Evolutionary conservation across 2,113 vertebrate genomes (phyloP), one percentile per base, ranked within the genome.

Genomic region (Psilopsiagon aurifrons): DNA sequence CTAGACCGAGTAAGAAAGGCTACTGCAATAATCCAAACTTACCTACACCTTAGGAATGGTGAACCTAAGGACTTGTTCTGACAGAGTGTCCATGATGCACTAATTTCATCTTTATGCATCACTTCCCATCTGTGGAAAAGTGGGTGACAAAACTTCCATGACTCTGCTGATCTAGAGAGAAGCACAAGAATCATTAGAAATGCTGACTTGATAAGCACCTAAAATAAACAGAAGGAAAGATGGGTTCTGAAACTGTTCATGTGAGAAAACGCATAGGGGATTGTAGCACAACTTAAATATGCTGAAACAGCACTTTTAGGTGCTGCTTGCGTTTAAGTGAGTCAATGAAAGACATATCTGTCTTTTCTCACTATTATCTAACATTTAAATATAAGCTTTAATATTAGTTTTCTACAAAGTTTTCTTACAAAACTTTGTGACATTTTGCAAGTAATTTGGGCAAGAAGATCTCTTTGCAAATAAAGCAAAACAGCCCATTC

Each of bases 271-370:
- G 75, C 46, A 29, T 49, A 57, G 46, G 20, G 14, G 20, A 55
- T 54, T 46, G 20, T 22, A 94, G 46, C 55, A 68, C 64, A 59
- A 33, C 71, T 1, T 0, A n/a, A 80, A 59, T 37, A 54, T 25
- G 76, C 83, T 91, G 91, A 96, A 90, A 75, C 59, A 73, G 86
- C 80, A 86, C 33, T 81, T 90, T 83, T 80, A 74, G 31, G 31
- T 39, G 51, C 37, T 69, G 13, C 31, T 83, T 93, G 46, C 7
- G 17, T 88, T 57, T 86, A 88, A 88, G 64, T 59, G 23, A 5
- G 17, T 88, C 70, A 41, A 78, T 55, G 64, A 80, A 77, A 0
- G 0, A 70, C 37, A 29, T 74, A 86, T 92, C 39, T 90, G 88
- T 92, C 73, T 95, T 97, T 78, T 92, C 57, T 86, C 41, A 44